Evolutionary conservation across 2,797 vertebrate genomes (phyloP), one percentile per base, ranked within the genome.

Genomic region (Phylloscopus collybita): DNA sequence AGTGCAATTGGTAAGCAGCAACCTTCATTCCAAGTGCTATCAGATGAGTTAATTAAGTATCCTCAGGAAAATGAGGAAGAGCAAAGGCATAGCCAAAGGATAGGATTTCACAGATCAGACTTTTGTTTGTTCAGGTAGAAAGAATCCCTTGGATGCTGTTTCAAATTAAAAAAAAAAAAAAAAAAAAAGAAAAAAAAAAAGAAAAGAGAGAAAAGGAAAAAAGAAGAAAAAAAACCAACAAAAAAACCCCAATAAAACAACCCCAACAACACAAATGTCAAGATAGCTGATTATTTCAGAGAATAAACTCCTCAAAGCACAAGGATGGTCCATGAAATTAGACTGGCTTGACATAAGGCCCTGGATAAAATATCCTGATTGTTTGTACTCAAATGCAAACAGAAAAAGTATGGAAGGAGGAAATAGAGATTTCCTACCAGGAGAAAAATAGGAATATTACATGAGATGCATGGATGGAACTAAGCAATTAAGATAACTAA

Each of bases 131-230:
- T 83, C 5, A 57, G 16, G 5, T 69, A 56, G n/a, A 67, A 88
- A 38, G 3, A 12, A 78, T 66, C 3, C 5, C 9, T 62, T 62
- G 11, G 29, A 82, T 42, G 8, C 3, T 26, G 1, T 15, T 47
- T 71, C 0, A 0, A 75, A 88, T 19, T 4, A 2, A 5, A 7
- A 36, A 47, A 10, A 4, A 13, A 27, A 42, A 10, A 10, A 15
- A 26, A 25, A 8, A 8, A 0, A 9, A 25, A n/a, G n/a, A 42
- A 10, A 10, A 15, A 26, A 25, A 8, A 8, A 0, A 9, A 25
- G 27, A 8, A 4, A 1, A 18, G 13, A 56, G 27, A 17, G 1
- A 4, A 1, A 17, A 6, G 6, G 18, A 11, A 1, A 17, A 65
- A 16, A 10, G 12, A 12, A 15, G 8, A 27, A 27, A 27, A 11